Percentiles rank a stretch among this genome's conserved stretches.
Evolutionary conservation across 2,113 vertebrate genomes (phyloP).

Genomic region (Apteryx mantelli): DNA sequence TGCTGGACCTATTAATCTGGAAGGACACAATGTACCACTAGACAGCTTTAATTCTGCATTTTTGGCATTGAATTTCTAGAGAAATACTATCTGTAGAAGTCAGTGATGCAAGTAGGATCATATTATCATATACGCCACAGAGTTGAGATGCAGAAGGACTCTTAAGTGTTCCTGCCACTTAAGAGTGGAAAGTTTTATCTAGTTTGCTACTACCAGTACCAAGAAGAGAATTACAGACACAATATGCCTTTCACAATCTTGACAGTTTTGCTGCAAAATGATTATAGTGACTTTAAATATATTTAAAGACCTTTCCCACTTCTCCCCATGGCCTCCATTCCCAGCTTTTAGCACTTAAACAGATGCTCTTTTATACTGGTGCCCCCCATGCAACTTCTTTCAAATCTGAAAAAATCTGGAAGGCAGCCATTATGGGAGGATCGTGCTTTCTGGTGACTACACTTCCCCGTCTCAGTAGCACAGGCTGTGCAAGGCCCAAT

Average conservation of each 20-base stretch:
- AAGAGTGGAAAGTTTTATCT: neutral
- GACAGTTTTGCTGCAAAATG: neutral
- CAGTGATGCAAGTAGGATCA: too few relatives aligned
- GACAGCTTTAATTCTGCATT: neutral
- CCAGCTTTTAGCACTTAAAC: neutral
- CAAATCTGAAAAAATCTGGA: too few relatives aligned
- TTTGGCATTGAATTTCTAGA: neutral
- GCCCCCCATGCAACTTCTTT: neutral
- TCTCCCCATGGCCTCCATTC: neutral
- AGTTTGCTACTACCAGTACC: neutral
- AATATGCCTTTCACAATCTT: neutral
- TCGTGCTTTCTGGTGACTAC: neutral
- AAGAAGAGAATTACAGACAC: neutral
- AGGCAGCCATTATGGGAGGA: fast-evolving
- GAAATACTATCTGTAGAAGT: neutral
- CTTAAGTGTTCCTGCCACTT: neutral
- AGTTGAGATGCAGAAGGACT: neutral
- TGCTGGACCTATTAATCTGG: neutral
- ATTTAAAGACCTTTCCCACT: neutral
- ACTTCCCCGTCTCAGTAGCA: too few relatives aligned
- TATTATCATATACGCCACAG: neutral
- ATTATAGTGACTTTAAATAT: neutral
- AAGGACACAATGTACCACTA: neutral
- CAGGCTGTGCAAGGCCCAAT: too few relatives aligned
- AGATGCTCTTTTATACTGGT: neutral